Conservation (phyloP, 2,797 vertebrate species). For the Dendrocincla fuliginosa region DNA sequence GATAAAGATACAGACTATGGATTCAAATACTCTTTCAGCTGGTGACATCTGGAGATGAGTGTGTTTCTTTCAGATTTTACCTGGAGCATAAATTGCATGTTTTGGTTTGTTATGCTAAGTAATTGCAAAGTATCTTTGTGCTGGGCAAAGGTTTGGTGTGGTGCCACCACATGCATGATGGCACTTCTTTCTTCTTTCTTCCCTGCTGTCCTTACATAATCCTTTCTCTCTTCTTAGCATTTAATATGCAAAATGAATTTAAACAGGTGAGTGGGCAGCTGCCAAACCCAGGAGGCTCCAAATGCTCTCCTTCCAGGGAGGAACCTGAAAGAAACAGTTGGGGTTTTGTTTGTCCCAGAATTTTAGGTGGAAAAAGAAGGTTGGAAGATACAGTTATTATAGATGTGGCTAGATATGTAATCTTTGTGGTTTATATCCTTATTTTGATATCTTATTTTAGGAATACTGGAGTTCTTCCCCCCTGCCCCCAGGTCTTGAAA, state of each 20-base stretch:
- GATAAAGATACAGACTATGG: not conserved
- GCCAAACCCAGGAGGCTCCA: not conserved
- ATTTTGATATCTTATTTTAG: not conserved
- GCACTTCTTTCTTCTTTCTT: not conserved
- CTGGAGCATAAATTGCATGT: not conserved
- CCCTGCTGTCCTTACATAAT: not conserved
- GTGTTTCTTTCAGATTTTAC: not conserved
- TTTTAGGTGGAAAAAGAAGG: not conserved
- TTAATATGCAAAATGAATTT: not conserved
- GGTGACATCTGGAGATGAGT: not conserved
- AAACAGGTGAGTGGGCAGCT: not conserved
- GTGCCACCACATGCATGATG: not conserved
- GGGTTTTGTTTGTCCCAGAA: not conserved
- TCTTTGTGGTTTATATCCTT: not conserved
- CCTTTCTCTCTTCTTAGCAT: not conserved
- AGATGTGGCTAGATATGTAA: not conserved
- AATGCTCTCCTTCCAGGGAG: not conserved
- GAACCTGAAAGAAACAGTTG: not conserved
- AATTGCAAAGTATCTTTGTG: not conserved
- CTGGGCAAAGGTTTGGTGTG: not conserved
- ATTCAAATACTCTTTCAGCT: conserved; percentile 19
- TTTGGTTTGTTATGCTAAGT: conserved; percentile 24
- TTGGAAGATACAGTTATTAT: not conserved
- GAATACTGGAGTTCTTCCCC: not conserved
- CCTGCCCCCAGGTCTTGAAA: not conserved